phyloP scores from a whole-genome alignment of 2,797 vertebrate species.

The Heterohyrax brucei region DNA sequence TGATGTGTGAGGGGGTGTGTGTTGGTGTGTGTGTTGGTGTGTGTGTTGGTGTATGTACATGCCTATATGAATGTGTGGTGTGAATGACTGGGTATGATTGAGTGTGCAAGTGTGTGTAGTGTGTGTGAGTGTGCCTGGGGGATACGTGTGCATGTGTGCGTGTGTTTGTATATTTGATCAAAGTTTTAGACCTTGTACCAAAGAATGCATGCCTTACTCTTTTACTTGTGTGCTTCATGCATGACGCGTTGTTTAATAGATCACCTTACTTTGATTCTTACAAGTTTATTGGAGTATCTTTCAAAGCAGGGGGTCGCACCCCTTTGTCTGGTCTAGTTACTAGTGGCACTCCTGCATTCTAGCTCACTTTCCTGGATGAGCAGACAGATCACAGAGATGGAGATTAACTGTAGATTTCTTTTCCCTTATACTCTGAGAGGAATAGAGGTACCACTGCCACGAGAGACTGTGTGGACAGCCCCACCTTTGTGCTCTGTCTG shows the following conservation, averaged over 20 bases:
- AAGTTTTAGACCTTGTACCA: not conserved
- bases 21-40: not conserved
- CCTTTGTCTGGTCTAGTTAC: not conserved
- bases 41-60: not conserved
- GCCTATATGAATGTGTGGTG: not conserved
- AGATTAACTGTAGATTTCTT: not conserved
- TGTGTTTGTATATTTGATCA: not conserved
- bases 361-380: not conserved
- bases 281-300: not conserved
- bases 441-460: not conserved
- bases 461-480: not conserved
- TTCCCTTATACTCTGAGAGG: not conserved
- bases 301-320: not conserved
- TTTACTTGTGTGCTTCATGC: not conserved
- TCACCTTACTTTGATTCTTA: conserved; percentile 18
- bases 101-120: not conserved
- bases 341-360: not conserved
- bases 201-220: not conserved
- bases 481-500: not conserved
- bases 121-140: not conserved
- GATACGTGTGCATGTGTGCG: not conserved
- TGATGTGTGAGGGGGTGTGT: not conserved
- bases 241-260: not conserved
- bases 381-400: not conserved
- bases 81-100: not conserved